Base-by-base conservation (phyloP, 2,888 invertebrate species). In the Catocala sponsa region DNA sequence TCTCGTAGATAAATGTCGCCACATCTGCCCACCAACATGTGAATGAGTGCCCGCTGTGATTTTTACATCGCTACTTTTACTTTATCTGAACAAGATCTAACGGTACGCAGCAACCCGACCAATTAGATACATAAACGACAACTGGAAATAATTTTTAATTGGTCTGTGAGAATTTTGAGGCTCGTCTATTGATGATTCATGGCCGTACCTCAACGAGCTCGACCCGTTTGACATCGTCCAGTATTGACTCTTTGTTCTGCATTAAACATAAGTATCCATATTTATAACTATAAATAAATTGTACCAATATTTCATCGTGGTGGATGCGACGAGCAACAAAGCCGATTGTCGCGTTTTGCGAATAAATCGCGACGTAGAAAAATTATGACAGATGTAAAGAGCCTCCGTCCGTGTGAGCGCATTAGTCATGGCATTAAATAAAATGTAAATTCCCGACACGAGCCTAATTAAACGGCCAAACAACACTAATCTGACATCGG, bases 351-450 rank as follows among this genome's bases (percentile, higher is more conserved):
- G 90, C 87, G 76, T 86, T 87, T 86, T 80, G 91, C 92, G 82
- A 88, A 92, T 89, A 88, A 91, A 89, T 88, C 86, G 92, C 90
- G 92, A 94, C 94, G 91, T 92, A 91, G 92, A 94, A 94, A 92
- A 94, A 94, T 93, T 92, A 94, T 93, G 94, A 94, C 90, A 93
- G 89, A 94, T 94, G 87, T 80, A 85, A 87, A 80, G 77, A 85
- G 82, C 80, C 83, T 82, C 76, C 82, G 74, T 80, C 80, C 79
- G 82, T 83, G 79, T 74, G 78, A 73, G 71, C 76, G 75, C 80
- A 91, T 94, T 92, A 88, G 90, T 93, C 89, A 93, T 79, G 88
- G 91, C 60, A 90, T 91, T 91, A 89, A 89, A 91, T 90, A 88
- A 87, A 88, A 91, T 89, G 83, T 85, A 84, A 88, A 89, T 85